Evolutionary conservation across 2,888 invertebrate species (phyloP).

Genomic region (Harmothoe impar): DNA sequence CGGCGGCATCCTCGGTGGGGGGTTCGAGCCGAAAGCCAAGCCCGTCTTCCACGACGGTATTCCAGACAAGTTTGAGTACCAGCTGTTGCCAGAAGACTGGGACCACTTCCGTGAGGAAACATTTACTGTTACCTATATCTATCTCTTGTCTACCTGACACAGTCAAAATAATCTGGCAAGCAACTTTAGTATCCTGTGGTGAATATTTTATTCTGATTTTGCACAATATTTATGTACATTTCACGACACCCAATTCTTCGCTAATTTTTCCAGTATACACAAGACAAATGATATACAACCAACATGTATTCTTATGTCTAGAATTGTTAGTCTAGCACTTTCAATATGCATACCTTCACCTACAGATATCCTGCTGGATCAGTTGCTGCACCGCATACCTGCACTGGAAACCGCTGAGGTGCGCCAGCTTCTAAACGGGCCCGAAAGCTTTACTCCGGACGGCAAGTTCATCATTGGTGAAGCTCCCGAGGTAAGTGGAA

Average conservation of each 20-base stretch:
- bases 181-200: not conserved
- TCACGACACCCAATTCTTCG: too few species aligned
- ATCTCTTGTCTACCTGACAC: not conserved
- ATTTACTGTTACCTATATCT: too few species aligned
- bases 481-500: slow-evolving; percentile 90
- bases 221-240: too few species aligned
- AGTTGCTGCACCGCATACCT: slow-evolving; percentile 93
- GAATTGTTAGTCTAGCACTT: too few species aligned
- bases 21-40: slow-evolving; percentile 95
- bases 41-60: slow-evolving; percentile 91
- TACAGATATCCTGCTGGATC: slow-evolving; percentile 90
- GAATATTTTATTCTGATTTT: too few species aligned
- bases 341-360: not conserved
- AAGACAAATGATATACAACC: too few species aligned
- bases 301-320: too few species aligned
- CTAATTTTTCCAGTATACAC: too few species aligned
- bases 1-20: slow-evolving; percentile 93
- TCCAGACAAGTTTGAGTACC: slow-evolving; percentile 84
- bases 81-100: slow-evolving; percentile 90
- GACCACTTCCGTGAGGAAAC: slow-evolving; percentile 92
- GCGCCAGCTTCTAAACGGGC: slow-evolving; percentile 92
- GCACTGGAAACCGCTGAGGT: slow-evolving; percentile 89
- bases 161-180: not conserved
- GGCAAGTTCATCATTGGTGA: slow-evolving; percentile 98
- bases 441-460: slow-evolving; percentile 98